Conservation (phyloP, 2,113 vertebrate species). For the Solenodon paradoxus region DNA sequence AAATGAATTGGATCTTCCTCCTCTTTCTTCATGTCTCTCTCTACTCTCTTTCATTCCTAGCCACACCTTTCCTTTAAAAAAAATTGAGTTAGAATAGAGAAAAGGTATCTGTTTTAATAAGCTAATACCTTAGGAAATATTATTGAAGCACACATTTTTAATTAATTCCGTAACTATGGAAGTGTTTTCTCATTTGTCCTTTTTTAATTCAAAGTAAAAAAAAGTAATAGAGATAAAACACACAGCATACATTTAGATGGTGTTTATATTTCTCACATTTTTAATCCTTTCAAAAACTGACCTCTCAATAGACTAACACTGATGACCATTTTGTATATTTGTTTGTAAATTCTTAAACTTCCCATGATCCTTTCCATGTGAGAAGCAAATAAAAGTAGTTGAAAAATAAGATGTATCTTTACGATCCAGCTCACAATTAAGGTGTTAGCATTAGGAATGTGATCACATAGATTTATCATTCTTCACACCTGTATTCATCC, state of each 20-base stretch:
- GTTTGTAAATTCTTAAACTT: background rate
- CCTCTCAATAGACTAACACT: background rate
- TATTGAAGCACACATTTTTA: background rate
- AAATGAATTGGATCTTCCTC: no score
- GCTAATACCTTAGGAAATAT: background rate
- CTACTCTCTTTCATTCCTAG: no score
- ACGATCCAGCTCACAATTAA: background rate
- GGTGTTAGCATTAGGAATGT: background rate
- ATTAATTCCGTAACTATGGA: background rate
- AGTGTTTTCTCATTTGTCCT: background rate
- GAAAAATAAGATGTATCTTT: background rate
- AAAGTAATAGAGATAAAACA: background rate
- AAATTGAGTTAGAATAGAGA: background rate
- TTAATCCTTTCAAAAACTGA: background rate
- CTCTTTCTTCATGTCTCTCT: no score
- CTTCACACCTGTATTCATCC: background rate
- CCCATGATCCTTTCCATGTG: background rate
- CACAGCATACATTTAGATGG: background rate
- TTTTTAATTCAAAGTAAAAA: background rate
- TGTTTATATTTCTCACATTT: background rate
- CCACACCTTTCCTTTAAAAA: no score
- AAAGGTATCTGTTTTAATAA: background rate
- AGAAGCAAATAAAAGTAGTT: background rate
- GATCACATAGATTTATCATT: background rate
- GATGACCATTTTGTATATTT: background rate